A percentile compares a stretch with the other conserved stretches of the same genome.
phyloP scores from a whole-genome alignment of 2,113 vertebrate genomes.

The Ophthalmolycus amberensis region DNA sequence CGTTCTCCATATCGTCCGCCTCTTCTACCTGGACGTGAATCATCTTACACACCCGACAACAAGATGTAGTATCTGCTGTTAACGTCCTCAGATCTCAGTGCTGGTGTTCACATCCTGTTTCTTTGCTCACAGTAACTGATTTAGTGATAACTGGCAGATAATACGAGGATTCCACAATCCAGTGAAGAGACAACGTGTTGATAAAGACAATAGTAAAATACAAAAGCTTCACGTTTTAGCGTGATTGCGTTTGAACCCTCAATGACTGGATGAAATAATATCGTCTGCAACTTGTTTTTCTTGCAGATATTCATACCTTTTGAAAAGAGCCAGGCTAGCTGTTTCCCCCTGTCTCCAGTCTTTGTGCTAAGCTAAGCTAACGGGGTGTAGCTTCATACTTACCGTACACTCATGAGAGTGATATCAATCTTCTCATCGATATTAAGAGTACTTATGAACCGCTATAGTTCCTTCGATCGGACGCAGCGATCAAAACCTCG shows the following conservation, averaged over 20 bases:
- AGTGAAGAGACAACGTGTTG: no score
- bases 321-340: neutral
- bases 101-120: neutral
- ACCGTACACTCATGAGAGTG: no score
- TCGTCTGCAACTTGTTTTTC: no score
- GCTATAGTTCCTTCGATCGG: neutral
- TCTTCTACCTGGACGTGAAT: slow-evolving; percentile 6
- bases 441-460: no score
- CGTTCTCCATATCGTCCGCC: neutral
- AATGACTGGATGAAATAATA: no score
- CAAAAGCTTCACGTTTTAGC: no score
- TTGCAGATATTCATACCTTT: no score
- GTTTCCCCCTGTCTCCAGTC: neutral
- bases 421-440: neutral
- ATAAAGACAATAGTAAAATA: no score
- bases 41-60: neutral
- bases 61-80: neutral
- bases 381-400: no score
- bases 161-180: no score
- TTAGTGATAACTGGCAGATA: neutral
- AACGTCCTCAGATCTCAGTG: neutral
- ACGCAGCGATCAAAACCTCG: neutral
- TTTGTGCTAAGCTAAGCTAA: neutral
- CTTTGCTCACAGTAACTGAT: neutral
- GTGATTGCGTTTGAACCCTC: no score